phyloP scores from a whole-genome alignment of 2,113 vertebrate species.

The Telmatochromis brachygnathus region DNA sequence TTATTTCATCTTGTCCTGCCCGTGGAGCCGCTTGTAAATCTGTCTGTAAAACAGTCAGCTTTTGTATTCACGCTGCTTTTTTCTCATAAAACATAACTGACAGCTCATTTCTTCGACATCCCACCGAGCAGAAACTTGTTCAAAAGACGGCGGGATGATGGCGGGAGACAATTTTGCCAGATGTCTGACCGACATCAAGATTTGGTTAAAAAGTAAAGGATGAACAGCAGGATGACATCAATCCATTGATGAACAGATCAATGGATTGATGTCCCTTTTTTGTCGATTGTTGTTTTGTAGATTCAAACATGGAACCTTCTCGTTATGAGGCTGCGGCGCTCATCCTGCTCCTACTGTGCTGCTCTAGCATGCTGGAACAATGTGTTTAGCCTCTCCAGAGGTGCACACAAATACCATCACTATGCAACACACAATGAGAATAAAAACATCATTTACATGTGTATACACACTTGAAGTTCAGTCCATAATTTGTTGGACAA shows the following conservation, averaged over 20 bases:
- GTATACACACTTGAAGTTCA: neutral
- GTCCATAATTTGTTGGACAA: neutral
- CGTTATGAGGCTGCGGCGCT: neutral
- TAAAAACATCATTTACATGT: neutral
- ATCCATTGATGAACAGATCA: neutral
- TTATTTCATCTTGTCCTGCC: neutral
- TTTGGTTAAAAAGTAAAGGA: neutral
- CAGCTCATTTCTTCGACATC: neutral
- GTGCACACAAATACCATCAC: neutral
- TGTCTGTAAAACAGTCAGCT: neutral
- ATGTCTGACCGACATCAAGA: neutral
- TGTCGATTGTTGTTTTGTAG: neutral
- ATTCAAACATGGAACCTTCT: neutral
- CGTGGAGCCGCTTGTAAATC: neutral
- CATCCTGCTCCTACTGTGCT: neutral
- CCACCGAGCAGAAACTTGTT: neutral
- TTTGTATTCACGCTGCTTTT: neutral
- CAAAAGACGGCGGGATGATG: neutral
- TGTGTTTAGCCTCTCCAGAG: neutral
- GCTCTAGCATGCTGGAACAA: neutral
- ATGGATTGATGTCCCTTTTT: neutral
- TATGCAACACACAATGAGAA: neutral
- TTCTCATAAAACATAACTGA: neutral
- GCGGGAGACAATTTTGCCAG: neutral
- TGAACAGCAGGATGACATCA: neutral